Base-by-base conservation (phyloP, 1,140 invertebrate species). In the Gryon sp. region DNA sequence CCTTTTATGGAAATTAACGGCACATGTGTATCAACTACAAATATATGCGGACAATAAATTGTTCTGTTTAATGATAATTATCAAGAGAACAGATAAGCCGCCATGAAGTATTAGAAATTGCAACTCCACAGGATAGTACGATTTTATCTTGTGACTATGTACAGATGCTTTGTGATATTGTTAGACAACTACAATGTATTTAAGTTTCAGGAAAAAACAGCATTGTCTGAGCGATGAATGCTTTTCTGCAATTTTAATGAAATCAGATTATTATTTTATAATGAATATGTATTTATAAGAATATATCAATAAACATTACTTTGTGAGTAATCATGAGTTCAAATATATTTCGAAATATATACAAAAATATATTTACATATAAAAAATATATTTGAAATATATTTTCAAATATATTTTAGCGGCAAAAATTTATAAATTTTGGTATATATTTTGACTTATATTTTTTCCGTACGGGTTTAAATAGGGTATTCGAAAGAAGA, bases 51-150 rank as follows among this genome's bases (percentile, higher is more conserved):
- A 50, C 59, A 59, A 74, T 52, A 66, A 74, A 74, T 66, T 60
- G 45, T 18, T n/a, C 60, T 38, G 45, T 32, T 60, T 74, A 66
- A 74, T 74, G 70, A 66, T 74, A 74, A 74, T 66, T 74, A 74
- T 74, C 60, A 60, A 40, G 32, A n/a, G 38, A 34, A 43, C 24
- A 74, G 53, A 73, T 73, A 73, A 73, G 50, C 69, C 22, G 5
- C 43, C 32, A 34, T 53, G 66, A 62, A 66, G 43, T 55, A 68
- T 68, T 65, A 73, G 59, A 65, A 73, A 59, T 73, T 65, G 69
- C 52, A 65, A 57, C 59, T 65, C 52, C 20, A 20, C 59, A 57
- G 59, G 69, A 65, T 65, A 59, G 59, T 59, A 46, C 34, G 69
- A 73, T 73, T 63, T 63, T 73, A 73, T 73, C 69, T 63, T 57